Evolutionary conservation across 2,113 vertebrate species (phyloP).

Genomic region (Pontoporia blainvillei): DNA sequence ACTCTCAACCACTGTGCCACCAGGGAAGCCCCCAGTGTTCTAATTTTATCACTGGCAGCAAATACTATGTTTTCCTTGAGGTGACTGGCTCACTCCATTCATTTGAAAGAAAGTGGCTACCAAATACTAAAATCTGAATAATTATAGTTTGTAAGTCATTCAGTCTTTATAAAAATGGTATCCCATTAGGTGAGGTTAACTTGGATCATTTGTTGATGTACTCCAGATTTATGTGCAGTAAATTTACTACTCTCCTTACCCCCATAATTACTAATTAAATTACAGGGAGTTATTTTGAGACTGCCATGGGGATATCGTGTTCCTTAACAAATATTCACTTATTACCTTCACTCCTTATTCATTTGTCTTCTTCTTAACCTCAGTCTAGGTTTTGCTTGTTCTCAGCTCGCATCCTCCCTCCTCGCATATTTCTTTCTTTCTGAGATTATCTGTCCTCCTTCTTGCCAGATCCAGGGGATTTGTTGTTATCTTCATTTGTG

Average conservation of each 20-base stretch:
- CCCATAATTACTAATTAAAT: neutral
- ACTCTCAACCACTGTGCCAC: too few relatives aligned
- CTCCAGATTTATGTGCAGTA: neutral
- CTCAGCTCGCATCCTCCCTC: neutral
- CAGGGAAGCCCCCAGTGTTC: too few relatives aligned
- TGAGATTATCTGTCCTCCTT: neutral
- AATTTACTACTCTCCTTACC: neutral
- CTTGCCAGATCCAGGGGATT: neutral
- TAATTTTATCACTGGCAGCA: neutral
- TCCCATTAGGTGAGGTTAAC: neutral
- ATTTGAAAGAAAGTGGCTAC: neutral
- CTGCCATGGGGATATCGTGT: neutral
- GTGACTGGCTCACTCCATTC: neutral
- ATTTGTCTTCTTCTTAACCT: neutral
- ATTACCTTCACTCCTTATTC: neutral
- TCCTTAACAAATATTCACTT: neutral
- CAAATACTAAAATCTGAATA: neutral
- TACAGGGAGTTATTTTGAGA: too few relatives aligned
- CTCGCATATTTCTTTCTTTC: neutral
- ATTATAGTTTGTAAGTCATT: neutral
- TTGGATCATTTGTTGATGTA: too few relatives aligned
- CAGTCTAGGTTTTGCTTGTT: neutral
- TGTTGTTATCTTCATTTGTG: neutral
- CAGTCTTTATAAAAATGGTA: neutral
- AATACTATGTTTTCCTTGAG: neutral